phyloP scores from a whole-genome alignment of 1,140 invertebrate genomes.

The Drosophila azteca region DNA sequence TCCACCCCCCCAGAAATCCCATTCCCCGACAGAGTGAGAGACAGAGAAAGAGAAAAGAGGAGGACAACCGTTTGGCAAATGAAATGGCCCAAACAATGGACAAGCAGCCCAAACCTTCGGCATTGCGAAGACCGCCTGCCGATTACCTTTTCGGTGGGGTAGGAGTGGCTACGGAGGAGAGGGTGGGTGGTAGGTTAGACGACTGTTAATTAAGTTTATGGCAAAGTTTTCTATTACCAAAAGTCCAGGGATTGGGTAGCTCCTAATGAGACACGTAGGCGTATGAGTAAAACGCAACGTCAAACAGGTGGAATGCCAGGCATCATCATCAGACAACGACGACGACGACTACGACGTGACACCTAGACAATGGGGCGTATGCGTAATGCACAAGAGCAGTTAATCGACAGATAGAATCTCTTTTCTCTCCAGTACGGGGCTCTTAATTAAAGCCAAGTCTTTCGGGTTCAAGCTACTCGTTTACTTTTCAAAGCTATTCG shows the following conservation, averaged over 20 bases:
- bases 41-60: too few relatives aligned
- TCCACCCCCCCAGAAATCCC: too few relatives aligned
- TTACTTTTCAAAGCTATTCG: slow-evolving; percentile 10
- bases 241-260: slow-evolving; percentile 19
- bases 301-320: slow-evolving; percentile 50
- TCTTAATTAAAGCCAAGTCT: slow-evolving; percentile 26
- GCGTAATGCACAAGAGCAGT: slow-evolving; percentile 22
- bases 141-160: slow-evolving; percentile 63
- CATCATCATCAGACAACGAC: too few relatives aligned
- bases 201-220: slow-evolving; percentile 80
- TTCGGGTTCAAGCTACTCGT: background rate
- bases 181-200: too few relatives aligned
- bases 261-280: slow-evolving; percentile 77
- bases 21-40: too few relatives aligned
- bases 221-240: slow-evolving; percentile 77
- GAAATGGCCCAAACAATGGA: slow-evolving; percentile 67
- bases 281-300: slow-evolving; percentile 69
- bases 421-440: background rate
- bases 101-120: background rate
- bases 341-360: slow-evolving; percentile 45
- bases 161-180: too few relatives aligned
- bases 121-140: slow-evolving; percentile 40
- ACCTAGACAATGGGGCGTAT: slow-evolving; percentile 41
- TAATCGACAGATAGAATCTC: slow-evolving; percentile 12
- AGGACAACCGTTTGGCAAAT: slow-evolving; percentile 61